These are phyloP conservation scores for Dicyrtomina minuta DNA, from an alignment of 2,888 invertebrate species.

Conservation along the genomic window DNA sequence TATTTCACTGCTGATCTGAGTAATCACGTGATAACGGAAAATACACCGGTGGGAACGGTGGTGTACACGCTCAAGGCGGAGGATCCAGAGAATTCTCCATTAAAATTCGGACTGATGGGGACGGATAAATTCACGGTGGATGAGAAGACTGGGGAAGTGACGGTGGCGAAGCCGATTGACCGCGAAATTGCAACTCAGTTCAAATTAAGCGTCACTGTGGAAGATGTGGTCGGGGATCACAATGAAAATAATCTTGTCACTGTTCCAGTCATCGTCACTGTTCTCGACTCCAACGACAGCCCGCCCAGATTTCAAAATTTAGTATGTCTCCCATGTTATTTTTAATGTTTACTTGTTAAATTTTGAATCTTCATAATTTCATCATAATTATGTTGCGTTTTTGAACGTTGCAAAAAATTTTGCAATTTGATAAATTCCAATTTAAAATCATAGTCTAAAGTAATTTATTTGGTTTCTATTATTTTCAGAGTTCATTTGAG, in stretches of 20 bases:
- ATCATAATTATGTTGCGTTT: too few species aligned
- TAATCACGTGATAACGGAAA: constrained; percentile 75
- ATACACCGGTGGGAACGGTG: constrained; percentile 72
- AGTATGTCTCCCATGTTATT: constrained; percentile 64
- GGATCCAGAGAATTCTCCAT: constrained; percentile 77
- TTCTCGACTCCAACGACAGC: constrained; percentile 86
- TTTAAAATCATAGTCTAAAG: too few species aligned
- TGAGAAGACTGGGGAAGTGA: constrained; percentile 74
- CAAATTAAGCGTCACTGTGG: constrained; percentile 76
- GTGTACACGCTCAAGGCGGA: constrained; percentile 76
- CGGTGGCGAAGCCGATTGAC: constrained; percentile 74
- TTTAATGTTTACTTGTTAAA: background rate
- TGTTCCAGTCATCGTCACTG: constrained; percentile 76
- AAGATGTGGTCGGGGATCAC: constrained; percentile 68
- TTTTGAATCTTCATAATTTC: too few species aligned
- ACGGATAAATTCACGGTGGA: constrained; percentile 80
- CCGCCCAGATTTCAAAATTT: constrained; percentile 72
- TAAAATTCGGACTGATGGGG: constrained; percentile 65
- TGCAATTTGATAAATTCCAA: too few species aligned
- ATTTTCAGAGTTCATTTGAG: constrained; percentile 74
- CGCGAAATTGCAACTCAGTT: constrained; percentile 82
- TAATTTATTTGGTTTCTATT: too few species aligned
- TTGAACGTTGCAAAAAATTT: too few species aligned
- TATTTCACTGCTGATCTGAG: constrained; percentile 74
- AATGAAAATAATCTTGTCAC: constrained; percentile 69